A percentile compares a stretch with the other conserved stretches of the same genome.
phyloP scores from a whole-genome alignment of 2,888 invertebrate genomes.

The Lithophane ornitopus region DNA sequence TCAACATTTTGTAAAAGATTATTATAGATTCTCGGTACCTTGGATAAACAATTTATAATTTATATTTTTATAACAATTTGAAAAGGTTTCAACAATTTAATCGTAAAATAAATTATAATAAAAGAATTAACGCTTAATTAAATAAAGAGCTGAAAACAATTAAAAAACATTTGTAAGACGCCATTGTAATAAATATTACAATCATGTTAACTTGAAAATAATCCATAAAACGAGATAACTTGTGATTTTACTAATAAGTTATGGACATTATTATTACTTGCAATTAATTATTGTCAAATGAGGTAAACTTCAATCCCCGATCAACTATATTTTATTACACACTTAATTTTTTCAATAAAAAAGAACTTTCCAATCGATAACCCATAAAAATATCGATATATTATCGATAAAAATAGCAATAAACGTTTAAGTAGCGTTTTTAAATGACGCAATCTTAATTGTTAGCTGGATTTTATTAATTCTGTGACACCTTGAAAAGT shows the following conservation, averaged over 20 bases:
- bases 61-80: too few species aligned
- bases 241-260: conserved; percentile 30
- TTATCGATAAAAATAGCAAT: conserved; percentile 63
- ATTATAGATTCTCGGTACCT: too few species aligned
- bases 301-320: conserved; percentile 39
- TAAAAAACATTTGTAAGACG: not conserved
- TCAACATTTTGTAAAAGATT: too few species aligned
- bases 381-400: conserved; percentile 62
- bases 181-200: conserved; percentile 18
- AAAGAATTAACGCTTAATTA: conserved; percentile 20
- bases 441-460: conserved; percentile 68
- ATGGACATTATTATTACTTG: conserved; percentile 30
- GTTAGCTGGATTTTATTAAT: conserved; percentile 64
- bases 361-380: conserved; percentile 66
- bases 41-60: not conserved
- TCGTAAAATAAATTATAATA: not conserved
- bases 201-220: conserved; percentile 12
- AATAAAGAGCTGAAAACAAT: conserved; percentile 11
- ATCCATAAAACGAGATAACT: conserved; percentile 28
- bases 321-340: conserved; percentile 60
- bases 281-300: conserved; percentile 60
- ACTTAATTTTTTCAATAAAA: conserved; percentile 57
- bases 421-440: conserved; percentile 58
- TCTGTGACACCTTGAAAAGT: conserved; percentile 60
- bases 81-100: not conserved